These are phyloP conservation scores for Pantherophis vulpinus DNA, from an alignment of 2,797 vertebrate genomes.

Conservation along the genomic window DNA sequence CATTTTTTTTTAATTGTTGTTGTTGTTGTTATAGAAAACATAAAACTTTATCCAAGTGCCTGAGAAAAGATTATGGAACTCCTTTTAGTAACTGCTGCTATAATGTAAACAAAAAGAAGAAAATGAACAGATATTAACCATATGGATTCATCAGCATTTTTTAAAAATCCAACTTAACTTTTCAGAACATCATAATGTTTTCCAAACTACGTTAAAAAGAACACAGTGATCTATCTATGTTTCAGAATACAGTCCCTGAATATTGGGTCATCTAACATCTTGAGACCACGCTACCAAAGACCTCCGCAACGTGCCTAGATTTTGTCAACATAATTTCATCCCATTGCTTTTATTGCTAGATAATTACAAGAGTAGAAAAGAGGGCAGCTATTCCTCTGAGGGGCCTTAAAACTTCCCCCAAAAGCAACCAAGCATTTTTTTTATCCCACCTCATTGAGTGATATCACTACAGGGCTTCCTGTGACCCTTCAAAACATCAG, in stretches of 20 bases:
- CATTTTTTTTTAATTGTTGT: constrained; percentile 27
- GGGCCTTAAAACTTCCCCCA: not conserved
- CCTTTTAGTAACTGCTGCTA: not conserved
- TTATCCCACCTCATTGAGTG: not conserved
- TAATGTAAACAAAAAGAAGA: not conserved
- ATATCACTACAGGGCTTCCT: not conserved
- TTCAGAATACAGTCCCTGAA: not conserved
- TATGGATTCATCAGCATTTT: not conserved
- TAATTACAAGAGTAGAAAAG: not conserved
- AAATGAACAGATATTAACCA: not conserved
- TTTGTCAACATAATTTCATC: not conserved
- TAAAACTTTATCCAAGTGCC: constrained; percentile 23
- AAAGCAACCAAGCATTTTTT: not conserved
- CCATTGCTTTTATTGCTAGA: not conserved
- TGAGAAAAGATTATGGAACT: constrained; percentile 4
- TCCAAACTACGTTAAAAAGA: not conserved
- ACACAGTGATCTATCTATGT: not conserved
- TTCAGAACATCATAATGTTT: constrained; percentile 5
- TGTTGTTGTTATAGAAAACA: constrained; percentile 5
- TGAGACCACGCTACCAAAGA: not conserved
- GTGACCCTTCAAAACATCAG: not conserved
- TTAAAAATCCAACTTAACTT: not conserved
- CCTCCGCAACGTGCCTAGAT: not conserved
- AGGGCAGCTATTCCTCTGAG: not conserved
- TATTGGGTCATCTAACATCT: not conserved